These are phyloP conservation scores for Meiosimyza platycephala DNA, from an alignment of 2,888 invertebrate genomes.

Conservation along the genomic window DNA sequence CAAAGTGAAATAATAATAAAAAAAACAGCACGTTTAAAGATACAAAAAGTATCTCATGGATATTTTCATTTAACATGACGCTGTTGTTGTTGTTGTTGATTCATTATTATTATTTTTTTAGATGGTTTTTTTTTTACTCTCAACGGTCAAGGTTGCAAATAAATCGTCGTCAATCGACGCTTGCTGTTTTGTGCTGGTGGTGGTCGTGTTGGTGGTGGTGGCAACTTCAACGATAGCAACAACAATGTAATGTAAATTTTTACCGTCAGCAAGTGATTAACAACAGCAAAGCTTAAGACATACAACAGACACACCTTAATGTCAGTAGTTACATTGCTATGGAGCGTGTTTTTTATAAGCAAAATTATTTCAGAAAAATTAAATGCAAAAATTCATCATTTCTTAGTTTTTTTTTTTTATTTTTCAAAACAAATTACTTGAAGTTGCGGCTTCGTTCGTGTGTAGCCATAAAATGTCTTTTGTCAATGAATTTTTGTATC, in stretches of 20 bases:
- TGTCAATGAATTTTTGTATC: too few species aligned
- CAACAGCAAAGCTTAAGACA: conserved; percentile 14
- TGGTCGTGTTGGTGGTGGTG: too few species aligned
- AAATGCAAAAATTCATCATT: too few species aligned
- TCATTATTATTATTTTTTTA: conserved; percentile 6
- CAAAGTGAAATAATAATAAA: too few species aligned
- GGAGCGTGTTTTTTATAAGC: too few species aligned
- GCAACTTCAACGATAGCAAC: background rate
- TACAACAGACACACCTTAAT: conserved; percentile 18
- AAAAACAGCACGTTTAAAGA: background rate
- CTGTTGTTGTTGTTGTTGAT: background rate
- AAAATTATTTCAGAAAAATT: too few species aligned
- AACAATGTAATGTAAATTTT: conserved; percentile 7
- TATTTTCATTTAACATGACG: conserved; percentile 1
- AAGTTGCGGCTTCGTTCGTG: too few species aligned
- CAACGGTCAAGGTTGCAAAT: conserved; percentile 30
- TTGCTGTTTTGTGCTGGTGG: too few species aligned
- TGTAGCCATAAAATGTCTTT: too few species aligned
- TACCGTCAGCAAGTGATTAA: conserved; percentile 19
- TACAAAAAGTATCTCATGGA: conserved; percentile 1
- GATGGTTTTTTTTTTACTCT: background rate
- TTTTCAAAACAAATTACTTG: too few species aligned
- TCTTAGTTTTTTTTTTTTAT: too few species aligned
- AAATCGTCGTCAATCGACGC: background rate
- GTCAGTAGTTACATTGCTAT: background rate